phyloP scores from a whole-genome alignment of 2,113 vertebrate genomes.

The Rousettus leschenaultii region DNA sequence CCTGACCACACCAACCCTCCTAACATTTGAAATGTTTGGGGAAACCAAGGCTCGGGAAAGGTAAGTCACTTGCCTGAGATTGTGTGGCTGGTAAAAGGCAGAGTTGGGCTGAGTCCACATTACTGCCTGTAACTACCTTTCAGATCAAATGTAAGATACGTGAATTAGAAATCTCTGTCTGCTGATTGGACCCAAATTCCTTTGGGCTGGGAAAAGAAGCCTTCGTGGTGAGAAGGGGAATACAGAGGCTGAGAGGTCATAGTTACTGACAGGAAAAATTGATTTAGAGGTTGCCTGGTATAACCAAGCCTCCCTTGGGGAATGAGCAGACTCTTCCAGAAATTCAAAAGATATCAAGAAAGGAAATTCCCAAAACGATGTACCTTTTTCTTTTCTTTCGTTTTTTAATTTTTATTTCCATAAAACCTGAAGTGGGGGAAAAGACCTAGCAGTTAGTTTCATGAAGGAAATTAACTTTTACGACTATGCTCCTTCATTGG shows the following conservation, averaged over 20 bases:
- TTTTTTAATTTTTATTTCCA: background rate
- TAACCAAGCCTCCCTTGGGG: background rate
- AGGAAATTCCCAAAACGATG: slow-evolving; percentile 31
- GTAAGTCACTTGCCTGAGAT: background rate
- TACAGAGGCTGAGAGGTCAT: background rate
- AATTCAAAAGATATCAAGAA: slow-evolving; percentile 33
- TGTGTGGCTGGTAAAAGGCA: background rate
- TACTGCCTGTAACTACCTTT: background rate
- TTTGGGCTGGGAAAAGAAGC: background rate
- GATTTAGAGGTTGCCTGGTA: background rate
- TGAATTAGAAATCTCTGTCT: background rate
- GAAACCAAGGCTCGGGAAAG: background rate
- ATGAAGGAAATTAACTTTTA: background rate
- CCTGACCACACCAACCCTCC: background rate
- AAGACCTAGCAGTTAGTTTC: background rate
- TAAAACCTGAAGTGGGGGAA: background rate
- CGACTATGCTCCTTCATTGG: background rate
- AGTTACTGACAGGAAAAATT: background rate
- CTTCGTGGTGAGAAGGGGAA: background rate
- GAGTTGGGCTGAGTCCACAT: background rate
- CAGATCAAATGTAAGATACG: background rate
- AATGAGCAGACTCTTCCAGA: slow-evolving; percentile 27
- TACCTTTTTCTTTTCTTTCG: background rate
- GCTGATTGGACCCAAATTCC: background rate
- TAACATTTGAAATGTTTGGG: background rate